Percentiles rank a stretch among this genome's conserved stretches.
phyloP scores from a whole-genome alignment of 1,140 invertebrate genomes.

The Antheraea pernyi region DNA sequence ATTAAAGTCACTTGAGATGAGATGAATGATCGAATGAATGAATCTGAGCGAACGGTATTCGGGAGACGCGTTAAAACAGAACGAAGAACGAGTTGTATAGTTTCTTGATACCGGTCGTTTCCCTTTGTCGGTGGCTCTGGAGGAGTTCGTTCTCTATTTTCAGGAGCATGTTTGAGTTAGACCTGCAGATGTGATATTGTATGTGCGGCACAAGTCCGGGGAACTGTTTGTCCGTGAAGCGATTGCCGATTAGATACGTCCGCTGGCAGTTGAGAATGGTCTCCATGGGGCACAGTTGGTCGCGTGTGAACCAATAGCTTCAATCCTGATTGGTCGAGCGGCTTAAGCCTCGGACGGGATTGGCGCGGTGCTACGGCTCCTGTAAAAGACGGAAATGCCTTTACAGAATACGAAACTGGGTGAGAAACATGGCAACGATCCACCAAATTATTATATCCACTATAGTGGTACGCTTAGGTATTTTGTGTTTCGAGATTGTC shows the following conservation, averaged over 20 bases:
- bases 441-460: no score
- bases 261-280: constrained; percentile 41
- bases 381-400: constrained; percentile 30
- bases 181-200: constrained; percentile 62
- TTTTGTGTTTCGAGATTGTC: no score
- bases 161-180: constrained; percentile 80
- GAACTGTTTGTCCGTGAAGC: constrained; percentile 56
- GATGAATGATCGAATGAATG: constrained; percentile 49
- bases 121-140: constrained; percentile 88
- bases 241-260: constrained; percentile 60
- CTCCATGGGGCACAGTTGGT: constrained; percentile 57
- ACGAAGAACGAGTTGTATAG: constrained; percentile 92
- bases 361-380: constrained; percentile 58
- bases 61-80: constrained; percentile 84
- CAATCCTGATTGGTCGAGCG: constrained; percentile 28
- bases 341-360: constrained; percentile 22
- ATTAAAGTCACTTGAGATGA: constrained; percentile 30
- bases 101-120: constrained; percentile 90
- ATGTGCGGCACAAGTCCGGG: constrained; percentile 50
- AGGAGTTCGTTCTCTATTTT: constrained; percentile 85
- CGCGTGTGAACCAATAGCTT: constrained; percentile 25
- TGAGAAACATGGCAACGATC: no score
- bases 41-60: neutral
- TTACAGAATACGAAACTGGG: no score
- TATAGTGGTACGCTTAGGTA: no score